Percentiles rank a stretch among this genome's conserved stretches.
Evolutionary conservation across 1,140 invertebrate species (phyloP).

Genomic region (Myzus persicae): DNA sequence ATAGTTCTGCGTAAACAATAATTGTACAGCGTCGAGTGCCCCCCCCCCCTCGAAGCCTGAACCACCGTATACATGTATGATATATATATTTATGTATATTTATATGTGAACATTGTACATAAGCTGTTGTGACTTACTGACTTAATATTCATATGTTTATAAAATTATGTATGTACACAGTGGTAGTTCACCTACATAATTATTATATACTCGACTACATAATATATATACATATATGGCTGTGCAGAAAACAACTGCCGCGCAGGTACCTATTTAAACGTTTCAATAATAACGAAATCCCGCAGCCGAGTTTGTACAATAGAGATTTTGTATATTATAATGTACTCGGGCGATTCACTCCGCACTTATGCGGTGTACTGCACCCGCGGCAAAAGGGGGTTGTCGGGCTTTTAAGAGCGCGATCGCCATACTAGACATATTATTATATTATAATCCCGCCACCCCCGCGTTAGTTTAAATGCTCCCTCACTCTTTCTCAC

Average conservation of each 20-base stretch:
- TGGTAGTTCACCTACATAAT: not conserved
- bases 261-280: constrained; percentile 20
- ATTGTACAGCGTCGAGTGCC: not conserved
- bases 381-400: not conserved
- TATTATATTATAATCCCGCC: constrained; percentile 7
- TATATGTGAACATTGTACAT: too few relatives aligned
- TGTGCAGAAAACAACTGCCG: not conserved
- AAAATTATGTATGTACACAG: too few relatives aligned
- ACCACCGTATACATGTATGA: not conserved
- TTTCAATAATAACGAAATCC: constrained; percentile 31
- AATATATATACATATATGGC: not conserved
- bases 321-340: constrained; percentile 29
- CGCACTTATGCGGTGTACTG: not conserved
- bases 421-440: constrained; percentile 33
- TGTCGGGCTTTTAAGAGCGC: not conserved
- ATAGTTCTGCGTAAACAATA: not conserved
- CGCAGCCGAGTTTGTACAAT: constrained; percentile 5
- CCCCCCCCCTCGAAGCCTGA: not conserved
- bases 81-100: too few relatives aligned
- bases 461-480: not conserved
- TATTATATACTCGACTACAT: not conserved
- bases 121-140: too few relatives aligned
- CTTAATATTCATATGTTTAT: too few relatives aligned
- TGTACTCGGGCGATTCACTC: not conserved
- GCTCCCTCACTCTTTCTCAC: too few relatives aligned